These are phyloP conservation scores for Gorsachius goisagi DNA, from an alignment of 2,113 vertebrate species.

Conservation along the genomic window DNA sequence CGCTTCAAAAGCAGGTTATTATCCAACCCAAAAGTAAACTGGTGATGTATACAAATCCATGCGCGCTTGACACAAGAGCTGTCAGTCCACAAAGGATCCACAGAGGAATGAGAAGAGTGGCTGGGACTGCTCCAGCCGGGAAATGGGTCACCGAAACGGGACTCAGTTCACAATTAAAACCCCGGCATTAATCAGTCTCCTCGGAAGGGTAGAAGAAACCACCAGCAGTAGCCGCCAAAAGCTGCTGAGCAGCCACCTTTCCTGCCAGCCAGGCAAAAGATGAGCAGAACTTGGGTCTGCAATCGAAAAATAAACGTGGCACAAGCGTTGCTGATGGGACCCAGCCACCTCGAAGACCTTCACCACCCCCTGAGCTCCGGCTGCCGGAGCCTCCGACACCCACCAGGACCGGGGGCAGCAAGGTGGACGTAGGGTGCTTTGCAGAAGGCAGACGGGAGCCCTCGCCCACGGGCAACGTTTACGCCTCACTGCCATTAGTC, in stretches of 20 bases:
- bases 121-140: neutral
- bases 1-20: neutral
- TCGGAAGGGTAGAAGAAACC: neutral
- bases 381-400: neutral
- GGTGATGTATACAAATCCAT: neutral
- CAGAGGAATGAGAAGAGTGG: neutral
- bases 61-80: neutral
- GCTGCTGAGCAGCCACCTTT: neutral
- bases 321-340: neutral
- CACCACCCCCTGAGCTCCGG: fast-evolving
- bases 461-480: neutral
- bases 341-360: neutral
- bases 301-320: neutral
- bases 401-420: neutral
- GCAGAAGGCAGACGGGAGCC: neutral
- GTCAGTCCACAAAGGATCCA: neutral
- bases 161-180: neutral
- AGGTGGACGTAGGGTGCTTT: fast-evolving
- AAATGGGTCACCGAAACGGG: neutral
- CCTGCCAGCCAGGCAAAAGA: neutral
- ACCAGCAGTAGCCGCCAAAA: neutral
- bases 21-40: neutral
- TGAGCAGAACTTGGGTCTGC: neutral
- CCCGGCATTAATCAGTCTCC: neutral
- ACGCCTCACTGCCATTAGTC: neutral